Evolutionary conservation across 2,113 vertebrate species (phyloP), one percentile per base, ranked within the genome.

Genomic region (Oreochromis niloticus): DNA sequence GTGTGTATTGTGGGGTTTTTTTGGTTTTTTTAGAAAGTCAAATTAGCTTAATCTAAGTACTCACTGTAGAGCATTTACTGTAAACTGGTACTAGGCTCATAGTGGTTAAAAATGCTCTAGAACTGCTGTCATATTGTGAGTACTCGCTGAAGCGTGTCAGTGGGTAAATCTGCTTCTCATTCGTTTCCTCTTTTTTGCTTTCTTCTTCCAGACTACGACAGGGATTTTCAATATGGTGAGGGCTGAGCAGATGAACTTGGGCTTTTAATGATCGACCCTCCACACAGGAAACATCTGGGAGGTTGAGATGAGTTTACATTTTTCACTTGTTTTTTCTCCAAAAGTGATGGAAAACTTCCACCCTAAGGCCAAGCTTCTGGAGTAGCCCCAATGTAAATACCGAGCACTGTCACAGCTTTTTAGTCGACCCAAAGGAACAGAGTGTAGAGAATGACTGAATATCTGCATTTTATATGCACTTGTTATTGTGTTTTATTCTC

Each of bases 181-280:
- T 82, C 85, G 6, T 91, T 80, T 75, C 55, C 19, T 54, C 46
- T 34, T 32, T 66, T 92, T 82, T 88, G 24, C 82, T 93, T 88
- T 93, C 91, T 81, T 83, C 87, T 52, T 9, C 12, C 94, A 96
- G 96, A 96, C 87, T 82, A 87, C 34, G 95, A 97, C 95, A 95
- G 91, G 50, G 92, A 90, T 41, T 97, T 97, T 94, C 46, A 96
- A 46, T 97, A 97, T 14, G 97, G 97, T 97, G 93, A 96, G 97
- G 95, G 84, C 41, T 36, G 56, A 81, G 66, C 78, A 81, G 86
- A 86, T 61, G 80, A 56, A 66, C 52, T 41, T 54, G 50, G 14
- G 13, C 16, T 83, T 85, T 87, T 55, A 78, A 85, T 36, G 63
- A 73, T 50, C 55, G 54, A 68, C 85, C 71, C 27, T 75, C 39